A percentile compares a stretch with the other conserved stretches of the same genome.
These are phyloP conservation scores for Crocodylus rhombifer DNA, from an alignment of 2,797 vertebrate genomes.

Conservation along the genomic window DNA sequence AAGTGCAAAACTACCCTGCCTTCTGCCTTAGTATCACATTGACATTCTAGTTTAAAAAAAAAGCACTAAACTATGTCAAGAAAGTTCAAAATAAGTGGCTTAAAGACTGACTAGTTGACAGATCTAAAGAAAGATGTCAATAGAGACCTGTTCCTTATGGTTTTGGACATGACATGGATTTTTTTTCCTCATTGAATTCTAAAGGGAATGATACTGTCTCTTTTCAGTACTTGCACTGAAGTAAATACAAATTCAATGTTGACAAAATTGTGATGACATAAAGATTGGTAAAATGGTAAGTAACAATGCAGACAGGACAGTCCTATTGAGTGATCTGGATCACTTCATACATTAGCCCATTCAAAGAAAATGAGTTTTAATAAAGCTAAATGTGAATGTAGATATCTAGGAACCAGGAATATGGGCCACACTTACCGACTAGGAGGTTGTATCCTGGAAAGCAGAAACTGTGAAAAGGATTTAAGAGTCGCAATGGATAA, in stretches of 20 bases:
- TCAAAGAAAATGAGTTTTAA: background rate
- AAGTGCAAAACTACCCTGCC: too few species aligned
- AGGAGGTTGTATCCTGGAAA: background rate
- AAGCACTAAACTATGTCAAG: background rate
- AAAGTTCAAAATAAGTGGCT: background rate
- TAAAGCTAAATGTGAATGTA: background rate
- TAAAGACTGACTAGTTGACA: background rate
- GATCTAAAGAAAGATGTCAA: rapidly evolving
- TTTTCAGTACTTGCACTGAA: background rate
- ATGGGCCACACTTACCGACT: background rate
- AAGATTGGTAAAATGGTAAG: background rate
- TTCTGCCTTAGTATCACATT: background rate
- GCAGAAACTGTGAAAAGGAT: background rate
- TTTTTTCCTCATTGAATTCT: background rate
- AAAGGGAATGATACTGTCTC: rapidly evolving
- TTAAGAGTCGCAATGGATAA: background rate
- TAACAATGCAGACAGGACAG: background rate
- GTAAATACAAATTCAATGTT: background rate
- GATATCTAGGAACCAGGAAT: background rate
- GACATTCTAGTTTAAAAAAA: background rate
- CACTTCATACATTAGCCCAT: background rate
- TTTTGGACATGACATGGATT: too few species aligned
- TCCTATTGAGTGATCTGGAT: background rate
- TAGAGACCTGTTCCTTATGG: too few species aligned
- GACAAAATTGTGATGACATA: background rate